A percentile compares a stretch with the other conserved stretches of the same genome.
phyloP scores from a whole-genome alignment of 2,113 vertebrate species.

The Narcine bancroftii region DNA sequence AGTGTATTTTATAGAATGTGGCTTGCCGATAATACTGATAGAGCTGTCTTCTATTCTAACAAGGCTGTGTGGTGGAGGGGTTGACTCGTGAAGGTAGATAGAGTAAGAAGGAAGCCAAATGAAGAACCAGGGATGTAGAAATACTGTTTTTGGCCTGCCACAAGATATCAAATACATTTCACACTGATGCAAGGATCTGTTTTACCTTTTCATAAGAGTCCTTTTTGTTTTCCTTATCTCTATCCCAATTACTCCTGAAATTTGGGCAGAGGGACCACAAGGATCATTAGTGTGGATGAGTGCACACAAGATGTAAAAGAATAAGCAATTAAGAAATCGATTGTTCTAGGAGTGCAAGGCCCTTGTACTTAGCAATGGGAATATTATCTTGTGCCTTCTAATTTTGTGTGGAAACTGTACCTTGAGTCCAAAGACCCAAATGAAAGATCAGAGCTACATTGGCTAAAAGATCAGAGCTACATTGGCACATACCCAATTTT shows the following conservation, averaged over 20 bases:
- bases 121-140: not conserved
- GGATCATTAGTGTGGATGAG: not conserved
- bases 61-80: not conserved
- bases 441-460: not conserved
- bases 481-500: not conserved
- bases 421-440: not conserved
- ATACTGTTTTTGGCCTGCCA: not conserved
- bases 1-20: not conserved
- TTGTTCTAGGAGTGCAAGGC: not conserved
- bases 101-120: not conserved
- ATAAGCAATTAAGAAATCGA: not conserved
- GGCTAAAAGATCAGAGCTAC: not conserved
- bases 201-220: not conserved
- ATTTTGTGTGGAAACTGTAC: not conserved
- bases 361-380: not conserved
- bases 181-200: not conserved
- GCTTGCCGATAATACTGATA: not conserved
- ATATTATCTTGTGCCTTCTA: not conserved
- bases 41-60: not conserved
- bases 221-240: not conserved
- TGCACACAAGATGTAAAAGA: too few relatives aligned
- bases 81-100: not conserved
- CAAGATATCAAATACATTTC: not conserved
- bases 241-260: not conserved
- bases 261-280: not conserved